phyloP scores from a whole-genome alignment of 2,888 invertebrate genomes.

The Gastrophysa polygoni region DNA sequence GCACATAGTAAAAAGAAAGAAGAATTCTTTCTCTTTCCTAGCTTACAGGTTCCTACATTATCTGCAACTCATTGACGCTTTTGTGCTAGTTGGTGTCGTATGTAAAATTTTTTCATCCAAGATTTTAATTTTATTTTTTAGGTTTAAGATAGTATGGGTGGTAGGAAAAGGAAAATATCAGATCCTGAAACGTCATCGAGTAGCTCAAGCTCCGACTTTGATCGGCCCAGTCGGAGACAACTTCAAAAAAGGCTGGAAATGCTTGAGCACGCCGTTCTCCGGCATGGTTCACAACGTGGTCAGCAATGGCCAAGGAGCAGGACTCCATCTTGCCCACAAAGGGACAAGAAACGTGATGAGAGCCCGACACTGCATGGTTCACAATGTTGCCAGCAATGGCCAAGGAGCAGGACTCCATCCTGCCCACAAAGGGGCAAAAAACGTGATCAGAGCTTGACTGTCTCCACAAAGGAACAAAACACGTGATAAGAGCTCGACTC shows the following conservation, averaged over 20 bases:
- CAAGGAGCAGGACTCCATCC: background rate
- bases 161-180: background rate
- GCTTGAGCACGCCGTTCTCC: background rate
- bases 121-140: background rate
- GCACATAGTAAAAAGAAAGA: too few species aligned
- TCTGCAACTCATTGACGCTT: background rate
- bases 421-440: background rate
- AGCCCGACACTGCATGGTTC: too few species aligned
- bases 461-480: too few species aligned
- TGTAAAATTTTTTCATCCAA: background rate
- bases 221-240: background rate
- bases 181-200: background rate
- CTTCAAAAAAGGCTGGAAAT: background rate
- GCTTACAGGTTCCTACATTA: background rate
- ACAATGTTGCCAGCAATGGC: background rate
- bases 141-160: background rate
- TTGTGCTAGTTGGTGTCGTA: background rate
- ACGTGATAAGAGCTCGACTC: background rate
- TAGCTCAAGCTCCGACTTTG: background rate
- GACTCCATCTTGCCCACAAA: background rate
- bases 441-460: background rate
- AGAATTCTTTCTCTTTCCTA: too few species aligned
- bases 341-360: background rate
- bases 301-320: background rate
- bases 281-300: background rate